Percentiles rank a stretch among this genome's conserved stretches.
Conservation (phyloP, 2,113 vertebrate species). For the Urocolius indicus region DNA sequence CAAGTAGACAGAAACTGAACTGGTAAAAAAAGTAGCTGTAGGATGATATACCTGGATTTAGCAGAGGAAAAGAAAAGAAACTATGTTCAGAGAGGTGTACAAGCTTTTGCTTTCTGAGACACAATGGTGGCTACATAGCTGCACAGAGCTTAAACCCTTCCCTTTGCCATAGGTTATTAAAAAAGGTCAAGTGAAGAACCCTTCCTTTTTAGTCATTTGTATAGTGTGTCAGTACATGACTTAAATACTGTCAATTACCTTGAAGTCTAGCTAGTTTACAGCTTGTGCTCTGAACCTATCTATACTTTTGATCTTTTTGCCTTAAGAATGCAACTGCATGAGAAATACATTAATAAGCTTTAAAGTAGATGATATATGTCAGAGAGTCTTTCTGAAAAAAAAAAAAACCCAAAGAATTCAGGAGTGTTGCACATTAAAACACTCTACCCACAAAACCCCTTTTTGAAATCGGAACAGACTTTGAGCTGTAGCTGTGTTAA, state of each 20-base stretch:
- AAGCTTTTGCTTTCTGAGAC: not conserved
- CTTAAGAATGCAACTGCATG: constrained; percentile 31
- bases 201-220: constrained; percentile 2
- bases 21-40: not conserved
- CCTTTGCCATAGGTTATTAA: not conserved
- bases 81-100: rapidly evolving
- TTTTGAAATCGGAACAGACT: not conserved
- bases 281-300: not conserved
- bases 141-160: not conserved
- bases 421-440: not conserved
- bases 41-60: not conserved
- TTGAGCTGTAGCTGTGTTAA: not conserved
- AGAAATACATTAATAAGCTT: constrained; percentile 31
- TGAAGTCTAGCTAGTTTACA: constrained; percentile 11
- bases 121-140: not conserved
- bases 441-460: rapidly evolving
- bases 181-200: not conserved
- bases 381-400: not conserved
- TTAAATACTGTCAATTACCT: constrained; percentile 41
- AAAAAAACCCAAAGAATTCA: not conserved
- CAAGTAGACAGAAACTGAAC: not conserved
- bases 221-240: constrained; percentile 38
- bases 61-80: not conserved
- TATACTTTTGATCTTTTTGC: constrained; percentile 55
- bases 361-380: not conserved